Percentiles rank a stretch among this genome's conserved stretches.
Conservation (phyloP, 2,113 vertebrate genomes). For the Myotis lucifugus region DNA sequence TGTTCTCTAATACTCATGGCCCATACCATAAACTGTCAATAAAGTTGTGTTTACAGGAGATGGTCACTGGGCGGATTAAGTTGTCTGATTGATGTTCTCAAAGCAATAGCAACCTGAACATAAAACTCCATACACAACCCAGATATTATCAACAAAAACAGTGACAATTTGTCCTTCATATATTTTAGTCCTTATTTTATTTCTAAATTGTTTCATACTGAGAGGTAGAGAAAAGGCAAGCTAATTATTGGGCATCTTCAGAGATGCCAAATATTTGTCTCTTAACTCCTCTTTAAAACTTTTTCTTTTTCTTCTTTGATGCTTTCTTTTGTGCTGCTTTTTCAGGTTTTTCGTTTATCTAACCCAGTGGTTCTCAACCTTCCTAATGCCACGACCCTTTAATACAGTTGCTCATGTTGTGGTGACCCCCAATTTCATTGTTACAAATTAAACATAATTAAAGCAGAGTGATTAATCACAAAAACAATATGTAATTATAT, state of each 20-base stretch:
- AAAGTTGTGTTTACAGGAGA: not conserved
- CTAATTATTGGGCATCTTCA: not conserved
- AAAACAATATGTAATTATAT: no score
- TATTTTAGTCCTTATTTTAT: not conserved
- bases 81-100: not conserved
- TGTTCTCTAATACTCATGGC: not conserved
- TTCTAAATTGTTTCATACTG: not conserved
- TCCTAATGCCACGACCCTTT: no score
- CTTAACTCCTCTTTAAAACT: not conserved
- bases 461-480: no score
- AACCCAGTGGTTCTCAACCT: no score
- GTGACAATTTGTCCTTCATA: not conserved
- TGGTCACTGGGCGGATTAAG: fast-evolving
- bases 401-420: no score
- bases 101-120: not conserved
- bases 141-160: not conserved
- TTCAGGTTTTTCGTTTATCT: not conserved
- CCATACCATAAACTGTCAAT: not conserved
- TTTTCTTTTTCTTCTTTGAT: not conserved
- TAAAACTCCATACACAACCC: no score
- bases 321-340: not conserved
- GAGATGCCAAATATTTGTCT: not conserved
- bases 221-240: not conserved
- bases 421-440: not conserved
- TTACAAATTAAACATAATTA: no score